phyloP scores from a whole-genome alignment of 2,113 vertebrate species.

The Desmodus rotundus region DNA sequence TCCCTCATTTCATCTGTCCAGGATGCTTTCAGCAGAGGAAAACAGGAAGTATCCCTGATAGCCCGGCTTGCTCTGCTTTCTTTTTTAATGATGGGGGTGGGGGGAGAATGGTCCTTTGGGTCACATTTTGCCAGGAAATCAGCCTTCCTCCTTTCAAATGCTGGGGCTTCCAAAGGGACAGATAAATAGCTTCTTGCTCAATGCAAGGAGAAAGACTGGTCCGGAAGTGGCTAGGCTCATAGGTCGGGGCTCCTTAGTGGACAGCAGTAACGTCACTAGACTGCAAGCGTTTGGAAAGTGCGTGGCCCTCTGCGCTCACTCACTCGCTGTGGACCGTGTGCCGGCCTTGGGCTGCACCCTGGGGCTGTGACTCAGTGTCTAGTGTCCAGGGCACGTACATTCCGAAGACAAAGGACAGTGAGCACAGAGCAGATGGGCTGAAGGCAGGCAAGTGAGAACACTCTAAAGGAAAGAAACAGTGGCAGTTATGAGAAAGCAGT shows the following conservation, averaged over 20 bases:
- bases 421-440: background rate
- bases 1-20: conserved; percentile 48
- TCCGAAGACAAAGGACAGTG: background rate
- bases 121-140: conserved; percentile 62
- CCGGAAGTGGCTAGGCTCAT: background rate
- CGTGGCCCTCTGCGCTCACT: background rate
- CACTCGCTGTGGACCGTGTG: background rate
- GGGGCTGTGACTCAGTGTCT: background rate
- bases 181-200: background rate
- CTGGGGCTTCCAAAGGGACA: background rate
- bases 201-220: background rate
- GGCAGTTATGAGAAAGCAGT: background rate
- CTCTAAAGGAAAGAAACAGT: background rate
- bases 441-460: background rate
- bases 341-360: background rate
- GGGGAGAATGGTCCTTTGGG: conserved; percentile 45
- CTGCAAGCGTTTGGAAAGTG: background rate
- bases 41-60: conserved; percentile 67
- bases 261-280: background rate
- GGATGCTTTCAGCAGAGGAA: conserved; percentile 64
- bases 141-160: conserved; percentile 46
- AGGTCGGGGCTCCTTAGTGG: background rate
- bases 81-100: background rate
- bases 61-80: background rate
- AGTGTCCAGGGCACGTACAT: background rate